Conservation (phyloP, 2,113 vertebrate species). For the Coregonus clupeaformis region DNA sequence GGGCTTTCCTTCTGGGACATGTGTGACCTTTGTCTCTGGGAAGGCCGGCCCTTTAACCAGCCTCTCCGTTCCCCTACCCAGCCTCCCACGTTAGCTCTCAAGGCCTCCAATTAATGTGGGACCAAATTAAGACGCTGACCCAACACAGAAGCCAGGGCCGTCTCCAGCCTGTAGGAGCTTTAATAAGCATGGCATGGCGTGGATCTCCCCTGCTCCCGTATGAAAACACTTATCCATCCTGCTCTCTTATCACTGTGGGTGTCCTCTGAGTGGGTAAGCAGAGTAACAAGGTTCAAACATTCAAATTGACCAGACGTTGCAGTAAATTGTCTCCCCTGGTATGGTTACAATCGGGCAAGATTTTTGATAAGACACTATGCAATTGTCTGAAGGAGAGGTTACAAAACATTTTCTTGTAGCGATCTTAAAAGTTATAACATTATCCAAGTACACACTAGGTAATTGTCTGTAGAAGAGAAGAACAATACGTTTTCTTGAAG, state of each 20-base stretch:
- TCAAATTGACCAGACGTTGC: conserved; percentile 55
- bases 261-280: conserved; percentile 44
- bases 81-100: conserved; percentile 31
- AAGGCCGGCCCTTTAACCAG: conserved; percentile 29
- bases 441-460: not conserved
- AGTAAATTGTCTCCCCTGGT: not conserved
- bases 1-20: conserved; percentile 46
- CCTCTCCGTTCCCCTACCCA: conserved; percentile 1
- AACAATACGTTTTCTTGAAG: conserved; percentile 50
- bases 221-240: conserved; percentile 34
- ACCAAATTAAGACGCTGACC: conserved; percentile 58
- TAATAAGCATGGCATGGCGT: conserved; percentile 38
- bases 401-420: no score
- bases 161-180: conserved; percentile 34
- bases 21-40: conserved; percentile 49
- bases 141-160: conserved; percentile 32
- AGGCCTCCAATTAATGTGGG: conserved; percentile 57
- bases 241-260: conserved; percentile 23
- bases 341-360: not conserved
- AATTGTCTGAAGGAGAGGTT: no score
- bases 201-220: conserved; percentile 36
- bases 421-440: not conserved
- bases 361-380: not conserved
- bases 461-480: not conserved
- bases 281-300: conserved; percentile 54